These are phyloP conservation scores for Premnoplex brunnescens DNA, from an alignment of 2,797 vertebrate species.

Conservation along the genomic window DNA sequence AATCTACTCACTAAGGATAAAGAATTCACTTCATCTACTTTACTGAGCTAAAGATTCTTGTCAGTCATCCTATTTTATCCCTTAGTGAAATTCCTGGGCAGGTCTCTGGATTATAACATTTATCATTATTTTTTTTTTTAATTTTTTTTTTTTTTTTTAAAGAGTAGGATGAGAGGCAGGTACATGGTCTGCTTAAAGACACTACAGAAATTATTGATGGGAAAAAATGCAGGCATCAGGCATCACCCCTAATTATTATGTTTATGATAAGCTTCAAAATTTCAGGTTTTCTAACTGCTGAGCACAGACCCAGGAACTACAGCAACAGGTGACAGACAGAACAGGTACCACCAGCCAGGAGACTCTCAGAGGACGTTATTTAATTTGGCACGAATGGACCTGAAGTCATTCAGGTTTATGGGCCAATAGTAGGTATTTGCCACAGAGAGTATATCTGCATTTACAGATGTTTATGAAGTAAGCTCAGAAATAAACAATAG, in stretches of 20 bases:
- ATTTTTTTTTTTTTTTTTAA: neutral
- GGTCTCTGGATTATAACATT: neutral
- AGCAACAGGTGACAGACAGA: neutral
- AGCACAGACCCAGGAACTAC: neutral
- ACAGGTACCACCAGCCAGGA: neutral
- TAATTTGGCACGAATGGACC: slow-evolving; percentile 9
- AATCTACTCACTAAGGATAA: neutral
- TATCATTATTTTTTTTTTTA: neutral
- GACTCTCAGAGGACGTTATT: neutral
- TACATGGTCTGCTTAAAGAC: neutral
- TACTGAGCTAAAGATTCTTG: neutral
- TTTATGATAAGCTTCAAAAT: neutral
- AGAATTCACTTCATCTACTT: neutral
- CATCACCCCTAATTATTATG: neutral
- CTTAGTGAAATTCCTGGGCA: neutral
- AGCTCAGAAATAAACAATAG: slow-evolving; percentile 71
- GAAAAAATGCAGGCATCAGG: neutral
- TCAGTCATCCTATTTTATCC: neutral
- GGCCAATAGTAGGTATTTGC: slow-evolving; percentile 56
- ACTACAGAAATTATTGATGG: neutral
- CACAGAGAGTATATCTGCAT: slow-evolving; percentile 36
- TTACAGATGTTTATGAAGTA: slow-evolving; percentile 66
- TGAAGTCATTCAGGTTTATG: slow-evolving; percentile 21
- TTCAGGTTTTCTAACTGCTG: neutral
- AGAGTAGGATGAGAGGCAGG: neutral